These are phyloP conservation scores for Pteronotus mesoamericanus DNA, from an alignment of 2,797 vertebrate species.

Conservation along the genomic window DNA sequence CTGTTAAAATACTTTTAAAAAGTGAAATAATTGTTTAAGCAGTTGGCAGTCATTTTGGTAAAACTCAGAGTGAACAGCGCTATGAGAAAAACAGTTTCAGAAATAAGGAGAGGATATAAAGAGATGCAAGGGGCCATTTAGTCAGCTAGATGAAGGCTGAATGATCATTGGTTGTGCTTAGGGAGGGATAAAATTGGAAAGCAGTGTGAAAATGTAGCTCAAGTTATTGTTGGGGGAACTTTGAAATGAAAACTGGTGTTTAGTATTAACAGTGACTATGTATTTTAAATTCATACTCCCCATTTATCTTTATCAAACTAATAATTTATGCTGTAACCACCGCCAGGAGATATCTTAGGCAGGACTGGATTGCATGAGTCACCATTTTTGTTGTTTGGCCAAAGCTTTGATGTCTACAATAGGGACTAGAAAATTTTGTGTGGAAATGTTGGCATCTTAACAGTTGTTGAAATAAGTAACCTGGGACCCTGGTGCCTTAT, in stretches of 20 bases:
- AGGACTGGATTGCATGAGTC: background rate
- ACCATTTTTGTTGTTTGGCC: background rate
- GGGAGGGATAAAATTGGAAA: conserved; percentile 31
- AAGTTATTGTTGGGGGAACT: background rate
- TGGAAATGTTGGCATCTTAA: background rate
- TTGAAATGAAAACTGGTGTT: conserved; percentile 14
- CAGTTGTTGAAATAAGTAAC: background rate
- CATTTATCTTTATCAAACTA: background rate
- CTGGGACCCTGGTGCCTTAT: background rate
- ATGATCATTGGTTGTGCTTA: background rate
- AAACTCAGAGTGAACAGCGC: background rate
- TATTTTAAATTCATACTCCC: background rate
- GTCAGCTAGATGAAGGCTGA: background rate
- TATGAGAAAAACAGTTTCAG: conserved; percentile 22
- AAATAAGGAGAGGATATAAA: conserved; percentile 20
- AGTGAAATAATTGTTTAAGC: conserved; percentile 30
- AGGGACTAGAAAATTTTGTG: background rate
- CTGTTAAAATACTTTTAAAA: conserved; percentile 20
- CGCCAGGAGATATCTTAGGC: background rate
- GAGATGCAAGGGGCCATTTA: background rate
- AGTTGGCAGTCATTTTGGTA: background rate
- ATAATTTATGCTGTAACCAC: background rate
- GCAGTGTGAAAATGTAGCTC: background rate
- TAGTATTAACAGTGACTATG: background rate
- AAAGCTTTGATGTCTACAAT: background rate